A percentile compares a stretch with the other conserved stretches of the same genome.
phyloP scores from a whole-genome alignment of 1,140 invertebrate species.

The Cyrtorhinus lividipennis region DNA sequence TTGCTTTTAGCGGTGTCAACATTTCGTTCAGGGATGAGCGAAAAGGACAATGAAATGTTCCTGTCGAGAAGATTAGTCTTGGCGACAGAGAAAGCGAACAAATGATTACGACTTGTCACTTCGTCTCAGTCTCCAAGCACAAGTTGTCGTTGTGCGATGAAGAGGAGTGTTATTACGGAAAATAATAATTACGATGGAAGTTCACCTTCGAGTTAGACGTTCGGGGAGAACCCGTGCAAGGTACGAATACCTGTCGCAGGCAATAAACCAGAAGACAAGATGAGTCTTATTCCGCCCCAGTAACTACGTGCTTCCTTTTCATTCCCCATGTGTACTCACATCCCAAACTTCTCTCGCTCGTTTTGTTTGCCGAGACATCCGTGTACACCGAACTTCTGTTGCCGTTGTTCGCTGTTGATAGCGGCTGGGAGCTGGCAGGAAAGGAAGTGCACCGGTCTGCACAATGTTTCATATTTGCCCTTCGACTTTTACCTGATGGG shows the following conservation, averaged over 20 bases:
- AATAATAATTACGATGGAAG: too few species aligned
- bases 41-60: too few species aligned
- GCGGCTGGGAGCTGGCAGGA: not conserved
- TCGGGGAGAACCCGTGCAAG: too few species aligned
- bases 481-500: not conserved
- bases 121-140: too few species aligned
- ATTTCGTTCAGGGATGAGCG: too few species aligned
- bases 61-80: too few species aligned
- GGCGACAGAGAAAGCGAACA: too few species aligned
- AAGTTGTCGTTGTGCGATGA: too few species aligned
- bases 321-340: not conserved
- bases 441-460: not conserved
- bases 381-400: not conserved
- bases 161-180: too few species aligned
- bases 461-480: not conserved
- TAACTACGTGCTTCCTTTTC: not conserved
- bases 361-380: not conserved
- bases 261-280: not conserved
- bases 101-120: too few species aligned
- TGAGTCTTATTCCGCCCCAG: not conserved
- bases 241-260: not conserved
- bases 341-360: not conserved
- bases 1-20: too few species aligned
- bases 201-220: too few species aligned
- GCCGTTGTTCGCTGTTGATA: not conserved